Evolutionary conservation across 2,113 vertebrate species (phyloP).

Genomic region (Orthonyx spaldingii): DNA sequence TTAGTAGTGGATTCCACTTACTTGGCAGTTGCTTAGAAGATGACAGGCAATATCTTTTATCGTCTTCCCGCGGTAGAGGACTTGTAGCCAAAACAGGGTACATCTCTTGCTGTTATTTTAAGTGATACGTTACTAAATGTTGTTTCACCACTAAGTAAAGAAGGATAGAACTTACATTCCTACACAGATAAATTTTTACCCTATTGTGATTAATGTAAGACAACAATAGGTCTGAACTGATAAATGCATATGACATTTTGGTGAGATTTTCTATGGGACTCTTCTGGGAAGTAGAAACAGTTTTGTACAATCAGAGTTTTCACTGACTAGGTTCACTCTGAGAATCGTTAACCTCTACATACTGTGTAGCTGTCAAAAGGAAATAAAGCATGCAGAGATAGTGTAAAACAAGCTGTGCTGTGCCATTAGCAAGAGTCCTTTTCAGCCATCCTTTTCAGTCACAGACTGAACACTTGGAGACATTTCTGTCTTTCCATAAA

Average conservation of each 20-base stretch:
- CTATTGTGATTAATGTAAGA: not conserved
- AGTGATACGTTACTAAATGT: not conserved
- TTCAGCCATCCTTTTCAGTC: not conserved
- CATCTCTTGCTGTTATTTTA: not conserved
- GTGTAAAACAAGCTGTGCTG: not conserved
- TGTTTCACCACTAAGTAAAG: not conserved
- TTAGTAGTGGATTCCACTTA: not conserved
- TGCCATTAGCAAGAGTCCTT: not conserved
- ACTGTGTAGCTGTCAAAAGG: not conserved
- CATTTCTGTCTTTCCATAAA: not conserved
- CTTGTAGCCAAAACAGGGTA: not conserved
- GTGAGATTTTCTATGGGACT: not conserved
- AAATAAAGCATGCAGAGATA: not conserved
- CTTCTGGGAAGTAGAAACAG: not conserved
- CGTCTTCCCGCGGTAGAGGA: not conserved
- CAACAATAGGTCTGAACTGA: not conserved
- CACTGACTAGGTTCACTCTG: not conserved
- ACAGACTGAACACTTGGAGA: not conserved
- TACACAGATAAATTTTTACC: not conserved
- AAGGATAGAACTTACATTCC: not conserved
- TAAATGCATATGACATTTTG: not conserved
- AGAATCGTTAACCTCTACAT: not conserved
- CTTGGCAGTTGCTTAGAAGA: not conserved
- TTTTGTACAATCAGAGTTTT: slow-evolving; percentile 11
- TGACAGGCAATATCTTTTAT: not conserved